Base-by-base conservation (phyloP, 2,113 vertebrate species). In the Tupaia chinensis region DNA sequence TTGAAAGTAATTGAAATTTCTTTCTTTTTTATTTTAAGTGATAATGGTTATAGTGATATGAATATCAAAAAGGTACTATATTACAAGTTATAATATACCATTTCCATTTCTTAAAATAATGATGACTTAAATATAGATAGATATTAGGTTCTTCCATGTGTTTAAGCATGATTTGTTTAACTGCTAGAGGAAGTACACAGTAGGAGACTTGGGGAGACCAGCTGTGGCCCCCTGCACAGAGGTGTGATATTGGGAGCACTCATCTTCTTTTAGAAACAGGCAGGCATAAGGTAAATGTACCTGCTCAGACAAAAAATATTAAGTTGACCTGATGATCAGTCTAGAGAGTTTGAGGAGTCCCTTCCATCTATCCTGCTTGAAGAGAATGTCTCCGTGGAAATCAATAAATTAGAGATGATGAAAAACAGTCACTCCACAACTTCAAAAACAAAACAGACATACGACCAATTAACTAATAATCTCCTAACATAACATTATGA, bases 41-140 rank as follows among this genome's bases (percentile, higher is more conserved):
- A 97, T 96, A 95, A 89, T 95, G 92, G 76, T 22, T 32, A 9
- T 65, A 81, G 34, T 95, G 63, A 95, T 95, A 95, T 95, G 27
- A 66, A 74, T 76, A 85, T 20, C 34, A 44, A 14, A 69, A 80
- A 76, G 12, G 25, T 12, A 56, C 9, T 44, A 29, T 32, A 72
- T n/a, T 29, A 60, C 19, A 79, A 61, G 32, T 32, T 78, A 72
- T 13, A 34, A 63, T 60, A 22, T 70, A 11, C 5, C 29, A 65
- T 8, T 81, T 65, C 9, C 69, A 17, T 20, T 60, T 88, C 22
- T 76, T 89, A 58, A 63, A 85, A 89, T 32, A 56, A 53, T 7
- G 68, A 0, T 70, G 22, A 95, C 4, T 91, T 63, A 72, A 12
- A 20, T 1, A 65, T 32, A 44, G 2, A 5, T 73, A 72, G 16